phyloP scores from a whole-genome alignment of 2,797 vertebrate species.

The Pempheris klunzingeri region DNA sequence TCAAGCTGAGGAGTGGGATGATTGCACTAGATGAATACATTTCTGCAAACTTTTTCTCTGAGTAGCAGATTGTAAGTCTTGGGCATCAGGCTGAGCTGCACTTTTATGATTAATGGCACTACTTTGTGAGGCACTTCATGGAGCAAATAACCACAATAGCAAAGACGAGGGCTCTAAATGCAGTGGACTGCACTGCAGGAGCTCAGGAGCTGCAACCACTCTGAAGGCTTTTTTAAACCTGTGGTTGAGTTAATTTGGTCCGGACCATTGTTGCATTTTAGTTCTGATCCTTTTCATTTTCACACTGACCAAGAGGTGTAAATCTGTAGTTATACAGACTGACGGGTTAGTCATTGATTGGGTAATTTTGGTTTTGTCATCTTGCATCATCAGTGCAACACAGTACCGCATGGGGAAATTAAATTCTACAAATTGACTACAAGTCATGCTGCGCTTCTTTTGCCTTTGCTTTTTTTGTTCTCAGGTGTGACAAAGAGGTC shows the following conservation, averaged over 20 bases:
- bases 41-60: slow-evolving; percentile 38
- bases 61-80: slow-evolving; percentile 43
- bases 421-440: not conserved
- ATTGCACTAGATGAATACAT: slow-evolving; percentile 38
- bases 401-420: not conserved
- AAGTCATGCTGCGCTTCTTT: not conserved
- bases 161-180: slow-evolving; percentile 39
- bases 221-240: not conserved
- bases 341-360: not conserved
- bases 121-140: slow-evolving; percentile 43
- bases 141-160: slow-evolving; percentile 49
- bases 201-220: slow-evolving; percentile 7
- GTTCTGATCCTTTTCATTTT: not conserved
- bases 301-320: not conserved
- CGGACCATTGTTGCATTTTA: not conserved
- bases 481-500: not conserved
- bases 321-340: not conserved
- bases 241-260: not conserved
- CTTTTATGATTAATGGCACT: slow-evolving; percentile 66
- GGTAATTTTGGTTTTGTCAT: not conserved
- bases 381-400: not conserved
- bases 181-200: slow-evolving; percentile 21
- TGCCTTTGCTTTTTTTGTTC: not conserved
- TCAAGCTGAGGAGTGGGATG: not conserved
- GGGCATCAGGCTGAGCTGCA: slow-evolving; percentile 41